Percentiles rank a stretch among this genome's conserved stretches.
Evolutionary conservation across 2,113 vertebrate species (phyloP).

Genomic region (Solea senegalensis): DNA sequence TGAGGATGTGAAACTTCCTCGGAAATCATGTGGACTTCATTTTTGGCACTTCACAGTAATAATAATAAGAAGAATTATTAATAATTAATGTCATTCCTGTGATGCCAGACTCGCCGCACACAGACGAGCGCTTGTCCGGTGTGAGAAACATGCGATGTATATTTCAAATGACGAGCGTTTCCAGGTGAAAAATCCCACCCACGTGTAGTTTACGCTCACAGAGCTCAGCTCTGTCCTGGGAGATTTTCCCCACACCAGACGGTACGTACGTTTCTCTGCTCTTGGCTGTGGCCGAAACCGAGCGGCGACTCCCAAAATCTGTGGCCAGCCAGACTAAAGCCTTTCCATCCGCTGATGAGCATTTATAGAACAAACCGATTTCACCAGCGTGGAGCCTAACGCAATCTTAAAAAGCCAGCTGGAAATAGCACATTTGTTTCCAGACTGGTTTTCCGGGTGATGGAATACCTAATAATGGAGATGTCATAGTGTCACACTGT

Average conservation of each 20-base stretch:
- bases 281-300: conserved; percentile 20
- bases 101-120: conserved; percentile 25
- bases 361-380: conserved; percentile 66
- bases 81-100: conserved; percentile 15
- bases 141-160: conserved; percentile 33
- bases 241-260: conserved; percentile 50
- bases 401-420: conserved; percentile 53
- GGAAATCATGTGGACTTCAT: conserved; percentile 37
- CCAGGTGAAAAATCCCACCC: conserved; percentile 67
- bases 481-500: conserved; percentile 21
- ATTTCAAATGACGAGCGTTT: conserved; percentile 46
- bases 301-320: conserved; percentile 49
- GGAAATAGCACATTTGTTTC: conserved; percentile 50
- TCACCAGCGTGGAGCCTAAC: conserved; percentile 56
- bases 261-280: conserved; percentile 55
- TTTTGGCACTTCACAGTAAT: background rate
- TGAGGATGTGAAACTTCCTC: conserved; percentile 13
- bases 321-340: conserved; percentile 56
- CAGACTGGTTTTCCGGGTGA: no score
- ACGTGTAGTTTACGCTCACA: conserved; percentile 18
- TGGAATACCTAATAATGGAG: background rate
- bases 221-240: conserved; percentile 44
- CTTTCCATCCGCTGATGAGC: conserved; percentile 63
- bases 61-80: no score
- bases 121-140: conserved; percentile 39